phyloP scores from a whole-genome alignment of 2,888 invertebrate species.

The Leucophora obtusa region DNA sequence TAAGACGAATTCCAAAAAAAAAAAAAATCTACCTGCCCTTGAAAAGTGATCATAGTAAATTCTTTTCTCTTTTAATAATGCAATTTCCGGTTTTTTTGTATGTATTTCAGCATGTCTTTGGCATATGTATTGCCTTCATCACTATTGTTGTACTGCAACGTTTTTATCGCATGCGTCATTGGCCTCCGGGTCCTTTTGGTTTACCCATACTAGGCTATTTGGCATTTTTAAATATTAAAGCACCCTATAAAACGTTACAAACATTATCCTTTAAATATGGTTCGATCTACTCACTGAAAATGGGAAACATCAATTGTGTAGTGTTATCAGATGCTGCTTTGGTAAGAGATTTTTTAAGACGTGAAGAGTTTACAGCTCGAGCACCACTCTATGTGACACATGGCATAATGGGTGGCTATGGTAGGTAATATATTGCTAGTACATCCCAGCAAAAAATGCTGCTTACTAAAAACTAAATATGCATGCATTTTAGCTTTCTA shows the following conservation, averaged over 20 bases:
- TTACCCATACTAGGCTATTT: conserved; percentile 89
- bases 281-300: conserved; percentile 84
- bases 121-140: conserved; percentile 30
- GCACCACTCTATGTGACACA: conserved; percentile 91
- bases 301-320: conserved; percentile 88
- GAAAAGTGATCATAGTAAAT: neutral
- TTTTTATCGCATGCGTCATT: conserved; percentile 44
- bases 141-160: conserved; percentile 3
- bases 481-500: no score
- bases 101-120: conserved; percentile 40
- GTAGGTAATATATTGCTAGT: conserved; percentile 80
- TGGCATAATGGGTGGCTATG: conserved; percentile 92
- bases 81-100: conserved; percentile 11
- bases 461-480: no score
- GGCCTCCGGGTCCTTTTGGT: conserved; percentile 87
- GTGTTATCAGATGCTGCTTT: conserved; percentile 87
- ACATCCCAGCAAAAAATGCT: no score
- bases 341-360: conserved; percentile 86
- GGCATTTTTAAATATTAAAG: conserved; percentile 83
- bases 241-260: conserved; percentile 87
- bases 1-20: no score
- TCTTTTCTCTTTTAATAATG: conserved; percentile 1
- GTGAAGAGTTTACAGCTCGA: conserved; percentile 84
- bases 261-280: conserved; percentile 85
- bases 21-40: no score